Evolutionary conservation across 2,113 vertebrate genomes (phyloP).

Genomic region (Bubalus kerabau): DNA sequence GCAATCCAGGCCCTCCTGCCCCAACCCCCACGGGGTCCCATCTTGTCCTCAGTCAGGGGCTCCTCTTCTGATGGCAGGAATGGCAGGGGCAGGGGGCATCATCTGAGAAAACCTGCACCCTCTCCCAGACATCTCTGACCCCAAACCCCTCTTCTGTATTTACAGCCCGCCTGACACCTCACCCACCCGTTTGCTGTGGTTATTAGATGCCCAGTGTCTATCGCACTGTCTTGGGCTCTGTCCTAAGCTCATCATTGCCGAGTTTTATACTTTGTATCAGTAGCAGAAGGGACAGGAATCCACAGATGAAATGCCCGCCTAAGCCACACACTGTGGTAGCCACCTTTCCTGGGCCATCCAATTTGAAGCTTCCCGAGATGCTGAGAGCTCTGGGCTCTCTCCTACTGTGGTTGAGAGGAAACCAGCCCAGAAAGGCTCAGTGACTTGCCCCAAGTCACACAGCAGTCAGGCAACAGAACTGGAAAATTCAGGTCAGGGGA

Average conservation of each 20-base stretch:
- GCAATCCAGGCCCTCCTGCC: neutral
- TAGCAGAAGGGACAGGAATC: neutral
- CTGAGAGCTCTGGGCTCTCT: neutral
- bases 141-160: neutral
- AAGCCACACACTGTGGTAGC: neutral
- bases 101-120: neutral
- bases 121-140: fast-evolving
- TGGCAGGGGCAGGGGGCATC: neutral
- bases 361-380: neutral
- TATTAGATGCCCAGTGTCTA: neutral
- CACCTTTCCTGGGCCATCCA: neutral
- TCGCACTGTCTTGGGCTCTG: neutral
- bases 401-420: neutral
- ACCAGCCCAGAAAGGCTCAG: neutral
- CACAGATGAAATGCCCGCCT: neutral
- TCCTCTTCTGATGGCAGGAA: neutral
- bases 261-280: neutral
- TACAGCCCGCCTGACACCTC: neutral
- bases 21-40: too few species aligned
- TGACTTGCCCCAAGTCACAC: neutral
- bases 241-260: neutral
- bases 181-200: neutral
- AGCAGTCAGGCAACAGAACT: neutral
- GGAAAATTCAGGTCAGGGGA: neutral
- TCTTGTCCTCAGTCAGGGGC: neutral